Evolutionary conservation across 2,797 vertebrate species (phyloP).

Genomic region (Crocodylus rhombifer): DNA sequence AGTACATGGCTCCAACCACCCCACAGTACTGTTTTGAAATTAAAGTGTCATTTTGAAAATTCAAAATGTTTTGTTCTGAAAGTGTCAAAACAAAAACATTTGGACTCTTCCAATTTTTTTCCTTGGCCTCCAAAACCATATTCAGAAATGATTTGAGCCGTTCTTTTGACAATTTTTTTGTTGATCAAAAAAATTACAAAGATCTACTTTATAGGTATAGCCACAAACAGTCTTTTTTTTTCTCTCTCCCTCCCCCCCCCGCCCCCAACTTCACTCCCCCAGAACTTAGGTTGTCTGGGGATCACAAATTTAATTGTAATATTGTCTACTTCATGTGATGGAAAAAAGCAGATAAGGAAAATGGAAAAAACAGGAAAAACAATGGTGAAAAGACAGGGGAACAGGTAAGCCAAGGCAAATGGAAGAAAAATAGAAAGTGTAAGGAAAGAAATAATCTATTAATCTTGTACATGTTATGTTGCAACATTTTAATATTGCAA

Average conservation of each 20-base stretch:
- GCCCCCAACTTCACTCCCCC: not conserved
- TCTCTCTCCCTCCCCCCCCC: too few species aligned
- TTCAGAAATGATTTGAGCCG: too few species aligned
- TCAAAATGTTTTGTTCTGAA: too few species aligned
- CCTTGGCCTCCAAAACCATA: too few species aligned
- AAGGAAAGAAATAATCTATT: not conserved
- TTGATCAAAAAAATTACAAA: too few species aligned
- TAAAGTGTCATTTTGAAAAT: too few species aligned
- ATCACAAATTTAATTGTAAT: not conserved
- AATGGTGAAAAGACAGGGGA: not conserved
- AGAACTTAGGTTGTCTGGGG: not conserved
- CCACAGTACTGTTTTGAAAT: too few species aligned
- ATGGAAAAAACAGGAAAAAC: not conserved
- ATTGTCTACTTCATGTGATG: not conserved
- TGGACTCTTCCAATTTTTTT: too few species aligned
- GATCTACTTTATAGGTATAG: too few species aligned
- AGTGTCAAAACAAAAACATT: too few species aligned
- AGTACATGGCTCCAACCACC: too few species aligned
- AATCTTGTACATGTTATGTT: not conserved
- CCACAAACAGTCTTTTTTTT: not conserved
- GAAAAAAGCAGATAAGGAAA: not conserved
- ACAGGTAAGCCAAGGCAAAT: not conserved
- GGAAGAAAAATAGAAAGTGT: not conserved
- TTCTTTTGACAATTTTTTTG: too few species aligned
- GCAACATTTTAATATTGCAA: not conserved